phyloP scores from a whole-genome alignment of 2,888 invertebrate genomes.

The Hypselothyrea guttata region DNA sequence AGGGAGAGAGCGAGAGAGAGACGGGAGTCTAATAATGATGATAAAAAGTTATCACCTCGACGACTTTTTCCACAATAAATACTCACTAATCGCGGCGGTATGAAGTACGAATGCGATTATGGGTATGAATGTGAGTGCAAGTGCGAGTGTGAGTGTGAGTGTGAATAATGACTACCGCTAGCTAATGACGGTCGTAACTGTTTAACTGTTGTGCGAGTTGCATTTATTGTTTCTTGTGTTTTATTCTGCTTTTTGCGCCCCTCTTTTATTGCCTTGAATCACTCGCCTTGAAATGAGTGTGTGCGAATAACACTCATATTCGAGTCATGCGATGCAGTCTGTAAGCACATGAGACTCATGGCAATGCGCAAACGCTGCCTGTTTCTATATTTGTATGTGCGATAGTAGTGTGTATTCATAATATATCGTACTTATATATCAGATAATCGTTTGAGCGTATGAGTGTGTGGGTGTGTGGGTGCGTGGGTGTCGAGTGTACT shows the following conservation, averaged over 20 bases:
- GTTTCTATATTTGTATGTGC: too few relatives aligned
- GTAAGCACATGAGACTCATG: too few relatives aligned
- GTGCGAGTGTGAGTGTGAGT: constrained; percentile 6
- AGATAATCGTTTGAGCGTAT: too few relatives aligned
- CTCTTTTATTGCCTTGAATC: background rate
- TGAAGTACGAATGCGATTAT: constrained; percentile 12
- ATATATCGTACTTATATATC: too few relatives aligned
- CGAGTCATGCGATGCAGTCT: too few relatives aligned
- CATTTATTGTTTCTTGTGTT: background rate
- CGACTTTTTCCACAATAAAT: constrained; percentile 23
- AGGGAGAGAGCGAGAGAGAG: too few relatives aligned
- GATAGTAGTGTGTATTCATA: too few relatives aligned
- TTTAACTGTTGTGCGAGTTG: constrained; percentile 18
- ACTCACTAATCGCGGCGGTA: constrained; percentile 32
- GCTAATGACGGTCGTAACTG: constrained; percentile 19
- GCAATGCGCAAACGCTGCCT: too few relatives aligned
- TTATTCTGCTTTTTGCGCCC: too few relatives aligned
- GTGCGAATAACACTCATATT: background rate
- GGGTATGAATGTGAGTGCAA: background rate
- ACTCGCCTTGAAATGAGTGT: background rate
- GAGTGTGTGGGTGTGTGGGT: too few relatives aligned
- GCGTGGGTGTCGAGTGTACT: background rate
- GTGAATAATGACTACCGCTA: constrained; percentile 10
- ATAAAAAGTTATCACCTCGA: constrained; percentile 26
- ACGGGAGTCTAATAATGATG: constrained; percentile 13